phyloP scores from a whole-genome alignment of 2,797 vertebrate genomes.

The Acanthopagrus latus region DNA sequence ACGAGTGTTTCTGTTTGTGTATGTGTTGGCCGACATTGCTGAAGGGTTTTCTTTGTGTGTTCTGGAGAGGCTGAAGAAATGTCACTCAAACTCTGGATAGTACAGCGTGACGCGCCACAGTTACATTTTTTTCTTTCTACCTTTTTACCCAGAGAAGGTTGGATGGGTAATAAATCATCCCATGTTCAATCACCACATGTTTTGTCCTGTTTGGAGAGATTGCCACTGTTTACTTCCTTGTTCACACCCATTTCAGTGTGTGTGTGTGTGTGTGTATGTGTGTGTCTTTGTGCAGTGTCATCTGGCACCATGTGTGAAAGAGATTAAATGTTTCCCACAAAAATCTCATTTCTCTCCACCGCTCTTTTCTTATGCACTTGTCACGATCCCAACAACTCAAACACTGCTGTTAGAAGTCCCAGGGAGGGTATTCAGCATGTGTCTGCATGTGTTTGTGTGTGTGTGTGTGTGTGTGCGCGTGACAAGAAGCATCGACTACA shows the following conservation, averaged over 20 bases:
- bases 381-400: slow-evolving; percentile 71
- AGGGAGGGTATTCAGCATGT: slow-evolving; percentile 26
- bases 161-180: slow-evolving; percentile 48
- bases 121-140: slow-evolving; percentile 30
- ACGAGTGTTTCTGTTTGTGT: slow-evolving; percentile 34
- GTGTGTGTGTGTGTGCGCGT: slow-evolving; percentile 23
- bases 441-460: slow-evolving; percentile 8
- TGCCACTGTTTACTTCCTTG: slow-evolving; percentile 22
- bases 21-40: slow-evolving; percentile 38
- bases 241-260: slow-evolving; percentile 19
- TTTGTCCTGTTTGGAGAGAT: slow-evolving; percentile 34
- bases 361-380: slow-evolving; percentile 57
- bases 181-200: slow-evolving; percentile 35
- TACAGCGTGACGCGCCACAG: slow-evolving; percentile 3
- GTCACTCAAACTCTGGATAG: slow-evolving; percentile 37
- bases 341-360: slow-evolving; percentile 59
- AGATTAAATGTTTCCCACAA: slow-evolving; percentile 68
- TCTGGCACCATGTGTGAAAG: slow-evolving; percentile 64
- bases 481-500: slow-evolving; percentile 1
- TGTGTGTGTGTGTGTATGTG: background rate
- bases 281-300: slow-evolving; percentile 41
- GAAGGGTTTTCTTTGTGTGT: slow-evolving; percentile 49
- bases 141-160: slow-evolving; percentile 25
- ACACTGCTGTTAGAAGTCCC: slow-evolving; percentile 55
- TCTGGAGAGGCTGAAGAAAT: slow-evolving; percentile 42